Conservation (phyloP, 2,797 vertebrate genomes). For the Crypturellus tataupa region DNA sequence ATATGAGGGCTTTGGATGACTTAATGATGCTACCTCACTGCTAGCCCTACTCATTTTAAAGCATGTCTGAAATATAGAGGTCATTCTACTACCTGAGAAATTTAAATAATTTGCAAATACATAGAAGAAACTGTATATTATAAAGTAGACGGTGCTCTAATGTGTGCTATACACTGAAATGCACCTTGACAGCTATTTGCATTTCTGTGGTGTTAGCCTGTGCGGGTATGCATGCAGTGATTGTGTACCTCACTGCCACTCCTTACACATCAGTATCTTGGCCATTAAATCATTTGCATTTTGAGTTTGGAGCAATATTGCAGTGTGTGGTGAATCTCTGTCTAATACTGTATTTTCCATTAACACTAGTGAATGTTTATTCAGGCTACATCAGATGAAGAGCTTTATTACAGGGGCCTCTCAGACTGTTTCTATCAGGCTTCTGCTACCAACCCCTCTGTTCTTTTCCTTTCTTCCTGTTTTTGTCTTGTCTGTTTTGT, state of each 20-base stretch:
- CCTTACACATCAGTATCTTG: conserved; percentile 55
- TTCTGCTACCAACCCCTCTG: background rate
- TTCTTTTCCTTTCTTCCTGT: background rate
- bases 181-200: conserved; percentile 57
- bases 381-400: background rate
- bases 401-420: background rate
- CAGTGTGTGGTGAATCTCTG: conserved; percentile 57
- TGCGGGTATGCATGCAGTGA: conserved; percentile 65
- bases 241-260: conserved; percentile 67
- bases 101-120: conserved; percentile 3
- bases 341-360: background rate
- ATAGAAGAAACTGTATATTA: background rate
- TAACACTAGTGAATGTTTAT: background rate
- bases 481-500: conserved; percentile 20
- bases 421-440: conserved; percentile 18
- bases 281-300: conserved; percentile 67
- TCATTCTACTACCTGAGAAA: conserved; percentile 30
- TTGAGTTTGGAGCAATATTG: conserved; percentile 64
- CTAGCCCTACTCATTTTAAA: background rate
- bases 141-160: background rate
- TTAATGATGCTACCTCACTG: background rate
- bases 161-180: conserved; percentile 60
- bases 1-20: background rate
- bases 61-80: background rate
- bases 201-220: conserved; percentile 74